Conservation (phyloP, 2,888 invertebrate genomes). For the Empis stercorea region DNA sequence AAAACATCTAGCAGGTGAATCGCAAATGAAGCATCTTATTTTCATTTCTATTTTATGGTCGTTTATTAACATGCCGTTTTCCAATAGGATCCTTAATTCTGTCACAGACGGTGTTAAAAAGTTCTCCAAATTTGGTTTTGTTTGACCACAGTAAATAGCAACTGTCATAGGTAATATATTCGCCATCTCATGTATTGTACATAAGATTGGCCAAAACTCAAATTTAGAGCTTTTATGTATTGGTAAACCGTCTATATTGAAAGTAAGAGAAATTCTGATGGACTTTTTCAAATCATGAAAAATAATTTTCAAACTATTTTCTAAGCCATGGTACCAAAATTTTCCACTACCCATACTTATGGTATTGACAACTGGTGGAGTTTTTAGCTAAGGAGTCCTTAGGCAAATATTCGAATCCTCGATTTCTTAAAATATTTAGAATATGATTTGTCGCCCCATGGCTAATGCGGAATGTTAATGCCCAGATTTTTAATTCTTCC, state of each 20-base stretch:
- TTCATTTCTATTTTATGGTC: too few relatives aligned
- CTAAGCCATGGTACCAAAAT: constrained; percentile 3
- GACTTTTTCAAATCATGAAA: background rate
- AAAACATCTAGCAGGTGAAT: too few relatives aligned
- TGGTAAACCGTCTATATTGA: constrained; percentile 3
- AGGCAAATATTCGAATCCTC: background rate
- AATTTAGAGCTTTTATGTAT: background rate
- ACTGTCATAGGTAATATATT: background rate
- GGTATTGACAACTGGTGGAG: background rate
- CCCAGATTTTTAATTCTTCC: background rate
- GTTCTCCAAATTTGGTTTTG: background rate
- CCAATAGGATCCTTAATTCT: too few relatives aligned
- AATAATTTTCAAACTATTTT: background rate
- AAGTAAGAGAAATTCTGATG: background rate
- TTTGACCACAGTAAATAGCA: constrained; percentile 1
- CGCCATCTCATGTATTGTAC: background rate
- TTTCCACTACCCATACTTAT: background rate
- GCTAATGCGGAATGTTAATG: background rate
- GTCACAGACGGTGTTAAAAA: too few relatives aligned
- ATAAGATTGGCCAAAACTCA: constrained; percentile 3
- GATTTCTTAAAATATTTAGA: background rate
- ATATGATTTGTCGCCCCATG: background rate
- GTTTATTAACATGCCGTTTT: too few relatives aligned
- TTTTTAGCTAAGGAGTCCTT: background rate
- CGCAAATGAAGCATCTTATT: too few relatives aligned